Conservation (phyloP, 2,797 vertebrate species). For the Propithecus perrieri region DNA sequence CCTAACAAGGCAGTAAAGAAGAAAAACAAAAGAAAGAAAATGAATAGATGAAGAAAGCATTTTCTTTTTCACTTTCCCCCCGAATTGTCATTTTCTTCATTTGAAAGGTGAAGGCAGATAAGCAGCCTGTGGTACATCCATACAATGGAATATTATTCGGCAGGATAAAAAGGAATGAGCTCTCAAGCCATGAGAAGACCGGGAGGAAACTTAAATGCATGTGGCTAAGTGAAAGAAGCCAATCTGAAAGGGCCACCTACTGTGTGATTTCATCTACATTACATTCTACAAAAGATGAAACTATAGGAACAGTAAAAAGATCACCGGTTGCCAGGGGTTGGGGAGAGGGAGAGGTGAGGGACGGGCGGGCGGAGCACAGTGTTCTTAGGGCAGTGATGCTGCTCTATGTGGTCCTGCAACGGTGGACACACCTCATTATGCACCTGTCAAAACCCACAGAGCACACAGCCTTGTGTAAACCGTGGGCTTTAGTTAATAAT, state of each 20-base stretch:
- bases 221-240: background rate
- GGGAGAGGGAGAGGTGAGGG: background rate
- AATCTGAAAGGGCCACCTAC: background rate
- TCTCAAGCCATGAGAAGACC: background rate
- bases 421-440: accelerated
- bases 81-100: background rate
- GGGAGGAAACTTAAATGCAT: accelerated
- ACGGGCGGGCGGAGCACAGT: accelerated
- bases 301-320: background rate
- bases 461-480: accelerated
- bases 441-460: background rate
- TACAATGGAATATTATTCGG: background rate
- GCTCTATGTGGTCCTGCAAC: accelerated
- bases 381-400: too few species aligned
- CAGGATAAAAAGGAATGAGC: background rate
- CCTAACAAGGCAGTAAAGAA: background rate
- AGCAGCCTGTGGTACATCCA: too few species aligned
- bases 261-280: accelerated
- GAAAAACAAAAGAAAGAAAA: background rate
- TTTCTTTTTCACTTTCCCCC: background rate
- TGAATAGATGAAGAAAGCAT: background rate
- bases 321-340: accelerated
- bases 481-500: background rate
- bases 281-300: background rate
- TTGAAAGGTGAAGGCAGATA: background rate